phyloP scores from a whole-genome alignment of 2,888 invertebrate species.

The Agrypnus murinus region DNA sequence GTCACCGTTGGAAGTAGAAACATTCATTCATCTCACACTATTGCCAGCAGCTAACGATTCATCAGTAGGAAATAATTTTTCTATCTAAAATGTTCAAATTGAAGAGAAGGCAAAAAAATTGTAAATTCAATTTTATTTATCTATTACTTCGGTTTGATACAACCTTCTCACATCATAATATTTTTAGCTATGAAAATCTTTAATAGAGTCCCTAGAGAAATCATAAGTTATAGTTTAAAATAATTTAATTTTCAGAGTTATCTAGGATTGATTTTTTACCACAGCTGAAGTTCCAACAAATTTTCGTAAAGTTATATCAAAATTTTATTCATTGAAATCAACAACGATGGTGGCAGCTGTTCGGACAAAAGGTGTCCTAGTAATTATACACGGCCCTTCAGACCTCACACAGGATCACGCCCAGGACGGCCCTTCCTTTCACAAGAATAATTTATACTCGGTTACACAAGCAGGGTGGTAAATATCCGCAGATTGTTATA shows the following conservation, averaged over 20 bases:
- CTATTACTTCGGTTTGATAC: too few relatives aligned
- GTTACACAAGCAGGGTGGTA: slow-evolving; percentile 54
- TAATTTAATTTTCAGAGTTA: too few relatives aligned
- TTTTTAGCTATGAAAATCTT: too few relatives aligned
- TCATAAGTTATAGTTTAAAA: too few relatives aligned
- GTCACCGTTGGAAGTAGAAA: slow-evolving; percentile 45
- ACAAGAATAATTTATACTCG: slow-evolving; percentile 67
- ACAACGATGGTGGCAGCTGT: slow-evolving; percentile 68
- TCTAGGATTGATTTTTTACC: too few relatives aligned
- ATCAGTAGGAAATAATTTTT: slow-evolving; percentile 24
- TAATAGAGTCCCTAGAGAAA: too few relatives aligned
- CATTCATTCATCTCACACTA: slow-evolving; percentile 29
- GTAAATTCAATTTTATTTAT: too few relatives aligned
- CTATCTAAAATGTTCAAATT: not conserved
- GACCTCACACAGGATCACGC: slow-evolving; percentile 71
- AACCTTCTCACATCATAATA: too few relatives aligned
- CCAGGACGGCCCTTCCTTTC: slow-evolving; percentile 67
- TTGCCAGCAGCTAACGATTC: slow-evolving; percentile 27
- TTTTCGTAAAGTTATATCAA: not conserved
- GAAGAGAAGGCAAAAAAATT: not conserved
- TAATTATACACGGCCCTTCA: slow-evolving; percentile 69
- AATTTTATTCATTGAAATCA: slow-evolving; percentile 49
- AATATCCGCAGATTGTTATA: slow-evolving; percentile 54
- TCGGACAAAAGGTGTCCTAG: slow-evolving; percentile 69
- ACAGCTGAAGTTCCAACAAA: not conserved